These are phyloP conservation scores for Cosmia trapezina DNA, from an alignment of 2,888 invertebrate genomes.

Conservation along the genomic window DNA sequence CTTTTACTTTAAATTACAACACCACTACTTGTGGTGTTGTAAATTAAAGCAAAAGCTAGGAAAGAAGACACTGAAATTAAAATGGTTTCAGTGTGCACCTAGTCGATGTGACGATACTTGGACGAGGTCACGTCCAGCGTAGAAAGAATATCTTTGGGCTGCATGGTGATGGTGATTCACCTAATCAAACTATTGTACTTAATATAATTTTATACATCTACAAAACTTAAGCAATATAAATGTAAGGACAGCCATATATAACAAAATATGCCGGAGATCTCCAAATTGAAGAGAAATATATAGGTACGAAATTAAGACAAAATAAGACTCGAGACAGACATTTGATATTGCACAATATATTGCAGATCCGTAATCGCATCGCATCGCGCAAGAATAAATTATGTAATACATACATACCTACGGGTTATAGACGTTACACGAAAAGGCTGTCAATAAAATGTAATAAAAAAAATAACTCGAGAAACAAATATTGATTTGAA, in stretches of 20 bases:
- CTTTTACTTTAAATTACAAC: too few species aligned
- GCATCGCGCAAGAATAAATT: constrained; percentile 42
- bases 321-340: background rate
- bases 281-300: background rate
- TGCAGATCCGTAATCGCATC: constrained; percentile 13
- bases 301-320: background rate
- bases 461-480: constrained; percentile 30
- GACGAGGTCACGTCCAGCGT: background rate
- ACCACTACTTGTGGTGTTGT: too few species aligned
- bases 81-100: background rate
- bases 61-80: constrained; percentile 1
- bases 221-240: background rate
- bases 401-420: constrained; percentile 43
- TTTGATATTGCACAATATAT: constrained; percentile 17
- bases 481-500: constrained; percentile 46
- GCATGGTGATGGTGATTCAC: constrained; percentile 1
- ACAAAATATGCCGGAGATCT: background rate
- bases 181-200: background rate
- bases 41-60: background rate
- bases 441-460: constrained; percentile 51
- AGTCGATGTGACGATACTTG: background rate
- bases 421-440: constrained; percentile 42
- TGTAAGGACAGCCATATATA: background rate
- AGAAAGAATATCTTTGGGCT: too few species aligned
- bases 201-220: background rate